Percentiles rank a stretch among this genome's conserved stretches.
These are phyloP conservation scores for Ormia ochracea DNA, from an alignment of 2,888 invertebrate species.

Conservation along the genomic window DNA sequence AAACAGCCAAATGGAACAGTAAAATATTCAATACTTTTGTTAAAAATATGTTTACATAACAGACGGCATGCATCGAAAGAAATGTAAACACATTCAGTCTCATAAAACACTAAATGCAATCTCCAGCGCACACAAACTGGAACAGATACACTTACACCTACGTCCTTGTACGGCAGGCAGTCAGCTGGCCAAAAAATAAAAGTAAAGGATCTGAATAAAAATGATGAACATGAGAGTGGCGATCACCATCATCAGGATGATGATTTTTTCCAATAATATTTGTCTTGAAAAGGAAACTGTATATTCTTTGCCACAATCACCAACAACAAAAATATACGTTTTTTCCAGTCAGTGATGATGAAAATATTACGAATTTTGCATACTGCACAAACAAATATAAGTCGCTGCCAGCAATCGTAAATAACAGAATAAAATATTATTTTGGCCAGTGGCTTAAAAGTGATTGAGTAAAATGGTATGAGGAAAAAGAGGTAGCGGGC, in stretches of 20 bases:
- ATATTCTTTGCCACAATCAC: not conserved
- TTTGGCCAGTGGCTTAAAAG: not conserved
- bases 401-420: too few relatives aligned
- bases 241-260: constrained; percentile 29
- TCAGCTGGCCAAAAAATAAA: constrained; percentile 15
- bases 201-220: constrained; percentile 36
- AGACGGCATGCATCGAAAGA: constrained; percentile 38
- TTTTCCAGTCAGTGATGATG: constrained; percentile 49
- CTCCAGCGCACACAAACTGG: not conserved
- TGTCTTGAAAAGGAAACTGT: constrained; percentile 22
- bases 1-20: not conserved
- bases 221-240: constrained; percentile 27
- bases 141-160: not conserved
- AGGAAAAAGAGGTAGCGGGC: not conserved
- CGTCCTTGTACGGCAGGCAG: not conserved
- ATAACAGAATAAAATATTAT: not conserved
- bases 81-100: not conserved
- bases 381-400: constrained; percentile 19
- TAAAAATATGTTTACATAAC: constrained; percentile 53
- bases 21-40: constrained; percentile 54
- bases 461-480: not conserved
- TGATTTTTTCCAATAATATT: constrained; percentile 14
- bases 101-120: constrained; percentile 14
- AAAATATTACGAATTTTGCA: constrained; percentile 49
- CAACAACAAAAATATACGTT: not conserved